These are phyloP conservation scores for Toxostoma redivivum DNA, from an alignment of 2,113 vertebrate species.

Conservation along the genomic window DNA sequence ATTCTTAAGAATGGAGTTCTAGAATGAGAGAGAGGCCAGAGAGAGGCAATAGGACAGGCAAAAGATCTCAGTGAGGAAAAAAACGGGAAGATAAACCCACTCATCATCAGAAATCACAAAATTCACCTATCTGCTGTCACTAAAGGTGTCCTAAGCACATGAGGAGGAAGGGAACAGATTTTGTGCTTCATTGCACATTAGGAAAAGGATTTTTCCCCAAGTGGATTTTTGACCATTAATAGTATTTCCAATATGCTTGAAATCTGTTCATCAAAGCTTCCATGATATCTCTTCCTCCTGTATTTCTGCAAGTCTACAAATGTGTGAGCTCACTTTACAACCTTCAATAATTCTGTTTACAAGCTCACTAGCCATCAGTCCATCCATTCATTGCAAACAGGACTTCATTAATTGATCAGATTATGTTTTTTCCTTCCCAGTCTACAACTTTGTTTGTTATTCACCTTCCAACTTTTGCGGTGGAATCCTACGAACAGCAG, in stretches of 20 bases:
- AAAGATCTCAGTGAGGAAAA: not conserved
- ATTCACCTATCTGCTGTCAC: not conserved
- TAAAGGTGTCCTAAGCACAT: not conserved
- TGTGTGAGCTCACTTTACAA: not conserved
- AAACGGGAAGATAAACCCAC: not conserved
- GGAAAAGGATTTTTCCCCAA: not conserved
- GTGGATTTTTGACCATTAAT: not conserved
- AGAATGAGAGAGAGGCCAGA: not conserved
- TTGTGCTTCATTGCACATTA: fast-evolving
- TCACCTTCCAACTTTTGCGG: not conserved
- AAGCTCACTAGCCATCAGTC: not conserved
- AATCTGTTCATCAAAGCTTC: not conserved
- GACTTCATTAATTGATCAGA: not conserved
- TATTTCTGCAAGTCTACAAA: not conserved
- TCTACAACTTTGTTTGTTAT: not conserved
- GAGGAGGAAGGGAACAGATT: not conserved
- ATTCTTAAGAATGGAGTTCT: not conserved
- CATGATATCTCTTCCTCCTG: not conserved
- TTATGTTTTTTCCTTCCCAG: not conserved
- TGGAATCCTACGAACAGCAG: not conserved
- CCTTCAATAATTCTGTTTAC: not conserved
- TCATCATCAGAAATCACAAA: not conserved
- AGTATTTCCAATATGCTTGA: not conserved
- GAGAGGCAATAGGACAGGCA: not conserved
- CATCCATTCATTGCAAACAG: not conserved